A percentile compares a stretch with the other conserved stretches of the same genome.
phyloP scores from a whole-genome alignment of 2,888 invertebrate genomes.

The Epirrita christyi region DNA sequence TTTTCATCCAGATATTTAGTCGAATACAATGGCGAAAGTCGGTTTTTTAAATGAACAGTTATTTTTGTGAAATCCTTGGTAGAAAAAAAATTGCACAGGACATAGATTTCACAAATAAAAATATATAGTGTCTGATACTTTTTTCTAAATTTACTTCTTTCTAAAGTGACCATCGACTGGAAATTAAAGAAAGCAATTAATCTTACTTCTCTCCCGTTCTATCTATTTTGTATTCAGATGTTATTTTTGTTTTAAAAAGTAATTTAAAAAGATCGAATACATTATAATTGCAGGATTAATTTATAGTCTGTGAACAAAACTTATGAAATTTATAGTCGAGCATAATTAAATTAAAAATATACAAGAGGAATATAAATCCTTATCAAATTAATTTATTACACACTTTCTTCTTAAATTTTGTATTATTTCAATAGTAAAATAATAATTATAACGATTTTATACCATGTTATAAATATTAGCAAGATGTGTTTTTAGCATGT shows the following conservation, averaged over 20 bases:
- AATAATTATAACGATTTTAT: no score
- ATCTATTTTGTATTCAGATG: not conserved
- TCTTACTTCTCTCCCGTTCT: slow-evolving; percentile 4
- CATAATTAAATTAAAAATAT: not conserved
- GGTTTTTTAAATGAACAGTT: no score
- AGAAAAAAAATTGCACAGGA: no score
- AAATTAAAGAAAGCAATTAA: slow-evolving; percentile 3
- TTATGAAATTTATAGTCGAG: not conserved
- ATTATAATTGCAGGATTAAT: not conserved
- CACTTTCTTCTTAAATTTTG: not conserved
- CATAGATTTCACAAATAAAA: no score
- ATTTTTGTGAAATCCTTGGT: no score
- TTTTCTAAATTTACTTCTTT: no score
- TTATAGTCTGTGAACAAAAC: not conserved
- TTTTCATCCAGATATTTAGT: no score
- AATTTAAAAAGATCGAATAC: not conserved
- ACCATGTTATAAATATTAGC: no score
- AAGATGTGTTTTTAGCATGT: no score
- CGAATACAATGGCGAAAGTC: no score
- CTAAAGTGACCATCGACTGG: not conserved
- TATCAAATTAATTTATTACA: not conserved
- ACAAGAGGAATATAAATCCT: not conserved
- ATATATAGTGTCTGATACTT: no score
- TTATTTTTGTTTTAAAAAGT: not conserved
- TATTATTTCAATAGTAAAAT: no score